Conservation (phyloP, 2,888 invertebrate genomes). For the Drosophila demipolita region DNA sequence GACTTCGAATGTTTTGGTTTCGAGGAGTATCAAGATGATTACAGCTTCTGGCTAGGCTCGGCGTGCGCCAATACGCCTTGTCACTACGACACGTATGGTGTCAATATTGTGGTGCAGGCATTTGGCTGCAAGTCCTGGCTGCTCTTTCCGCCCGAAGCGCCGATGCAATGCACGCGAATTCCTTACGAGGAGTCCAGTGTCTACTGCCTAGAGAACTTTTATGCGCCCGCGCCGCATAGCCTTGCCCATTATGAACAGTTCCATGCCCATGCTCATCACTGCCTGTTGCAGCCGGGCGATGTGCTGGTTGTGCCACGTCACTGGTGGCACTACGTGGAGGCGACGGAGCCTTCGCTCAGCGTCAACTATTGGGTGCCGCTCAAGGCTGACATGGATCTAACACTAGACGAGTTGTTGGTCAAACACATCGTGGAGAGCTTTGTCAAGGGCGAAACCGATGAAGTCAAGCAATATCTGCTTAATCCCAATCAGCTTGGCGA, state of each 20-base stretch:
- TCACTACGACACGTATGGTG: constrained; percentile 97
- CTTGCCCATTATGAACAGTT: constrained; percentile 44
- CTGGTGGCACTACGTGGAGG: constrained; percentile 99
- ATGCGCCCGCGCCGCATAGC: constrained; percentile 86
- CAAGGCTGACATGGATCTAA: constrained; percentile 80
- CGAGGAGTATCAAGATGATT: constrained; percentile 89
- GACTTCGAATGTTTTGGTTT: constrained; percentile 91
- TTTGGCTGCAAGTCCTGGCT: constrained; percentile 97
- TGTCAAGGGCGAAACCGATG: constrained; percentile 86
- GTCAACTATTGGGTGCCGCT: constrained; percentile 91
- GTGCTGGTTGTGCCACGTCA: constrained; percentile 94
- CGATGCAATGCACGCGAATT: constrained; percentile 91
- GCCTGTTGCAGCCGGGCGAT: constrained; percentile 93
- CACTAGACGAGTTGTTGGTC: constrained; percentile 88
- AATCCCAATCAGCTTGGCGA: constrained; percentile 89
- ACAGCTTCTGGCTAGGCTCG: constrained; percentile 95
- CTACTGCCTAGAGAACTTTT: constrained; percentile 93
- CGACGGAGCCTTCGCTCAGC: constrained; percentile 89
- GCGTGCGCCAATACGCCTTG: constrained; percentile 96
- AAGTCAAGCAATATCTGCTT: constrained; percentile 86
- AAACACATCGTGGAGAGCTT: constrained; percentile 88
- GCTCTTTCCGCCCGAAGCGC: constrained; percentile 93
- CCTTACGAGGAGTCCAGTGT: constrained; percentile 99
- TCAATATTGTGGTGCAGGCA: constrained; percentile 95
- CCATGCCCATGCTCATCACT: constrained; percentile 84